Conservation (phyloP, 2,113 vertebrate species). For the Coregonus clupeaformis region DNA sequence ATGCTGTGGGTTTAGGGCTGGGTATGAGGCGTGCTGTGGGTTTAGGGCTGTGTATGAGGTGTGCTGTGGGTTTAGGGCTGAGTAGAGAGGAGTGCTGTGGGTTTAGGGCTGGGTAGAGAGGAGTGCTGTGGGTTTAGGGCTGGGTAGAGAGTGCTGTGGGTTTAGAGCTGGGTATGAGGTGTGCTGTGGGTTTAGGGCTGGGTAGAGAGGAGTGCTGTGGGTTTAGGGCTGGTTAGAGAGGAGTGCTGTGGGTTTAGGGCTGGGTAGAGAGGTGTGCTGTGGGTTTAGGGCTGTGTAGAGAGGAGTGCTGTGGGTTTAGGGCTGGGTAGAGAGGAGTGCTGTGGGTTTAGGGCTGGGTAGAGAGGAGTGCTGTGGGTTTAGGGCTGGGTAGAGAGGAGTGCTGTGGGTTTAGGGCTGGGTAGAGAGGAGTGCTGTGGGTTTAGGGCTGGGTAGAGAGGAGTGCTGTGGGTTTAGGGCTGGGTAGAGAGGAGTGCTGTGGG, state of each 20-base stretch:
- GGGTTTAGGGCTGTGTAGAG: no score
- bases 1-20: constrained; percentile 38
- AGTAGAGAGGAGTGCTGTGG: constrained; percentile 31
- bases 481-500: constrained; percentile 31
- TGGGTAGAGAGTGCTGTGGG: no score
- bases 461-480: constrained; percentile 39
- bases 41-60: background rate
- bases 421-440: constrained; percentile 29
- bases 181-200: constrained; percentile 38
- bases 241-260: constrained; percentile 35
- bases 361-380: constrained; percentile 31
- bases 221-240: no score
- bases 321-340: no score
- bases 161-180: background rate
- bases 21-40: no score
- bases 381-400: no score
- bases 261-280: constrained; percentile 30
- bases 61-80: constrained; percentile 38
- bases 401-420: constrained; percentile 35
- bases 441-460: no score
- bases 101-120: no score
- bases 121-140: constrained; percentile 35
- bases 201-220: constrained; percentile 31
- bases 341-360: constrained; percentile 35
- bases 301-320: constrained; percentile 32